phyloP scores from a whole-genome alignment of 2,113 vertebrate species.

The Ophthalmotilapia sp. region DNA sequence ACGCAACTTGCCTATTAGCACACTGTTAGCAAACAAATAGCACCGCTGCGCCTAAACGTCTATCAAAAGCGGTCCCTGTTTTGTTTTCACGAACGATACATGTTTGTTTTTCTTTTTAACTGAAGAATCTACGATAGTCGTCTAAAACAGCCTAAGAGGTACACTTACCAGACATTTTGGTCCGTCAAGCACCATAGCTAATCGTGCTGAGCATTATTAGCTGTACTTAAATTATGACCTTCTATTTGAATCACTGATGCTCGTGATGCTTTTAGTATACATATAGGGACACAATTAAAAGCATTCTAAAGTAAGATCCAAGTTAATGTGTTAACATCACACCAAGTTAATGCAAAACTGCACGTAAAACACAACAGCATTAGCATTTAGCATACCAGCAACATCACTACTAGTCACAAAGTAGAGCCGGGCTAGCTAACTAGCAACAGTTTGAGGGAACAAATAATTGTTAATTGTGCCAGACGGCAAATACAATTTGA shows the following conservation, averaged over 20 bases:
- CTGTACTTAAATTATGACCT: not conserved
- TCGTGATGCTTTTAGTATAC: not conserved
- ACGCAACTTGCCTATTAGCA: not conserved
- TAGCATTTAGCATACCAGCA: not conserved
- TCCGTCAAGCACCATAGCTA: not conserved
- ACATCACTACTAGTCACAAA: not conserved
- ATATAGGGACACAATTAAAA: accelerated
- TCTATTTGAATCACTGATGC: not conserved
- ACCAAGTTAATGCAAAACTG: not conserved
- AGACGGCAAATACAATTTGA: not conserved
- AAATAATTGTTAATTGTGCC: not conserved
- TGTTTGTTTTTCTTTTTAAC: not conserved
- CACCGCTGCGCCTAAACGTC: not conserved
- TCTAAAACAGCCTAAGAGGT: not conserved
- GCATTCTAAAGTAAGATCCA: accelerated
- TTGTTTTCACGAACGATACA: not conserved
- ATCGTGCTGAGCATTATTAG: constrained; percentile 12
- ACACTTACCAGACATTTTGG: not conserved
- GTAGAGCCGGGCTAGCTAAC: constrained; percentile 7
- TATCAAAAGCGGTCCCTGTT: not conserved
- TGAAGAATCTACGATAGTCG: no score
- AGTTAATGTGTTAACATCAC: not conserved
- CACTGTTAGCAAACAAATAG: constrained; percentile 21
- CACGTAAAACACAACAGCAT: not conserved
- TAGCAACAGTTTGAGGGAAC: not conserved